Evolutionary conservation across 2,113 vertebrate species (phyloP).

Genomic region (Engraulis encrasicolus): DNA sequence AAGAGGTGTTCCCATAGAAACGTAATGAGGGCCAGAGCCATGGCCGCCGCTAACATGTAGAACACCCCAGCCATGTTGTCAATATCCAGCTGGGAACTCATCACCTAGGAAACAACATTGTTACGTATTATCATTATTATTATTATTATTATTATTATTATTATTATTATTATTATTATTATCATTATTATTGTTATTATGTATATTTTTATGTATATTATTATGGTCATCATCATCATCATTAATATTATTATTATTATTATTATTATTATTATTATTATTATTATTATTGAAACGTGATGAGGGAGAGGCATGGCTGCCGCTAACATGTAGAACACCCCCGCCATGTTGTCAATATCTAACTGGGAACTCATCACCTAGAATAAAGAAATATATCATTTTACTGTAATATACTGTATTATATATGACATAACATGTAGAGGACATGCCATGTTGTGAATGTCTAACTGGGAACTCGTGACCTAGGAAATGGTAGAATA

Average conservation of each 20-base stretch:
- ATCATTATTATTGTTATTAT: too few species aligned
- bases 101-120: too few species aligned
- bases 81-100: conserved; percentile 84
- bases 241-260: too few species aligned
- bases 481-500: too few species aligned
- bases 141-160: too few species aligned
- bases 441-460: conserved; percentile 99
- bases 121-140: too few species aligned
- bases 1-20: conserved; percentile 97
- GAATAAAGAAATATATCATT: too few species aligned
- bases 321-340: conserved; percentile 98
- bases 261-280: too few species aligned
- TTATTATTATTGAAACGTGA: conserved; percentile 96
- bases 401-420: too few species aligned
- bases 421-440: conserved; percentile 98
- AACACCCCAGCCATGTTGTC: conserved; percentile 99
- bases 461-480: conserved; percentile 84
- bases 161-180: too few species aligned
- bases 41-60: conserved; percentile 97
- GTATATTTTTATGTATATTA: too few species aligned
- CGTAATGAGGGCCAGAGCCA: conserved; percentile 93
- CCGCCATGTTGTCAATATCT: conserved; percentile 98
- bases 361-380: conserved; percentile 73
- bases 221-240: too few species aligned
- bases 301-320: conserved; percentile 95